Evolutionary conservation across 2,797 vertebrate genomes (phyloP).

Genomic region (Sciurus vulgaris): DNA sequence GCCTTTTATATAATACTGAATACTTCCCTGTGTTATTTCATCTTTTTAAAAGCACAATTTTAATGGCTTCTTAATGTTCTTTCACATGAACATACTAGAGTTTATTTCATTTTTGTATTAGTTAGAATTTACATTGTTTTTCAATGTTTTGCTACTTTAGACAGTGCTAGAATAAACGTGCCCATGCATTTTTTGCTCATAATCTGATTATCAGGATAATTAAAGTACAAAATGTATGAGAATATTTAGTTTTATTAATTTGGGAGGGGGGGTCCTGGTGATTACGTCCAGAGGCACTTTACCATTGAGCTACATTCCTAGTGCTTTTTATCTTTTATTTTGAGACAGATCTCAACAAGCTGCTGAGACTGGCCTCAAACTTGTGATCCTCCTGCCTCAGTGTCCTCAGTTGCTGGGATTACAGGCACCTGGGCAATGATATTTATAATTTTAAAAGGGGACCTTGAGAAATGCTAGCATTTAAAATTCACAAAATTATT

Average conservation of each 20-base stretch:
- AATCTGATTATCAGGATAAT: conserved; percentile 5
- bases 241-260: not conserved
- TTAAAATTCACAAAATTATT: conserved; percentile 14
- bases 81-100: not conserved
- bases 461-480: not conserved
- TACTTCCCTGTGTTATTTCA: not conserved
- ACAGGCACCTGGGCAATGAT: too few species aligned
- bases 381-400: too few species aligned
- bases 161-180: not conserved
- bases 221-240: not conserved
- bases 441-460: not conserved
- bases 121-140: conserved; percentile 10
- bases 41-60: not conserved
- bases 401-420: too few species aligned
- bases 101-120: conserved; percentile 14
- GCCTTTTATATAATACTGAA: not conserved
- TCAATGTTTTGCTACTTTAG: conserved; percentile 23
- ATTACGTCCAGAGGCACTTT: too few species aligned
- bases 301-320: too few species aligned
- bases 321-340: too few species aligned
- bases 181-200: not conserved
- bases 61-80: conserved; percentile 6
- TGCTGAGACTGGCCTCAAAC: too few species aligned
- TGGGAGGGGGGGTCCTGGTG: too few species aligned
- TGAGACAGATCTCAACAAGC: too few species aligned